Conservation (phyloP, 2,888 invertebrate genomes). For the Ormyrus thymus region DNA sequence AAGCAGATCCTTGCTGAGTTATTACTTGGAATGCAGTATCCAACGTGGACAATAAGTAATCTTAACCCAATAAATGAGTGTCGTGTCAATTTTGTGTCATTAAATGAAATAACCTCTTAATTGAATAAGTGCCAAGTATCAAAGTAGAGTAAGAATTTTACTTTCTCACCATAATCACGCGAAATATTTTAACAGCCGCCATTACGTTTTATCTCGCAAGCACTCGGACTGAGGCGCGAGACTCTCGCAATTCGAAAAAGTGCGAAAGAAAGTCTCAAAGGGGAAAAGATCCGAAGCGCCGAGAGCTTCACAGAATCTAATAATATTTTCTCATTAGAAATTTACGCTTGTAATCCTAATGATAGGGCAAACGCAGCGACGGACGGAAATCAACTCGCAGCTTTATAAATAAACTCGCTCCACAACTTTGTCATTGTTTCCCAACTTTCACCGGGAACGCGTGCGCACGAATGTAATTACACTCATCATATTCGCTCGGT, state of each 20-base stretch:
- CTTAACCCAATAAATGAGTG: too few relatives aligned
- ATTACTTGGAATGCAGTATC: too few relatives aligned
- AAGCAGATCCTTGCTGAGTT: too few relatives aligned
- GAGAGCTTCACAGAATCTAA: slow-evolving; percentile 13
- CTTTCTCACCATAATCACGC: too few relatives aligned
- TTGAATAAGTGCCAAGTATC: too few relatives aligned
- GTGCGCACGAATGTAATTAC: slow-evolving; percentile 45
- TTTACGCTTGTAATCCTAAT: slow-evolving; percentile 52
- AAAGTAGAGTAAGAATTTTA: too few relatives aligned
- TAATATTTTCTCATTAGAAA: slow-evolving; percentile 51
- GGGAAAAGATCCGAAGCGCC: not conserved
- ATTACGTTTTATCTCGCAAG: too few relatives aligned
- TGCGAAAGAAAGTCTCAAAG: slow-evolving; percentile 20
- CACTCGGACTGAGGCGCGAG: not conserved
- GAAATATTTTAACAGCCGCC: too few relatives aligned
- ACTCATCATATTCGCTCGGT: slow-evolving; percentile 48
- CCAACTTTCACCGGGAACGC: slow-evolving; percentile 47
- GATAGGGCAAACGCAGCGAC: slow-evolving; percentile 8
- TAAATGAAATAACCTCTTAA: too few relatives aligned
- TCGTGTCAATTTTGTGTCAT: too few relatives aligned
- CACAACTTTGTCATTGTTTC: slow-evolving; percentile 51
- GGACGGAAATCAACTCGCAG: not conserved
- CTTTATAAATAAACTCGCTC: slow-evolving; percentile 52
- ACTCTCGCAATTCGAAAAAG: not conserved
- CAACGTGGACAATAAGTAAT: too few relatives aligned